Base-by-base conservation (phyloP, 2,797 vertebrate species). In the Cephalopachus bancanus region DNA sequence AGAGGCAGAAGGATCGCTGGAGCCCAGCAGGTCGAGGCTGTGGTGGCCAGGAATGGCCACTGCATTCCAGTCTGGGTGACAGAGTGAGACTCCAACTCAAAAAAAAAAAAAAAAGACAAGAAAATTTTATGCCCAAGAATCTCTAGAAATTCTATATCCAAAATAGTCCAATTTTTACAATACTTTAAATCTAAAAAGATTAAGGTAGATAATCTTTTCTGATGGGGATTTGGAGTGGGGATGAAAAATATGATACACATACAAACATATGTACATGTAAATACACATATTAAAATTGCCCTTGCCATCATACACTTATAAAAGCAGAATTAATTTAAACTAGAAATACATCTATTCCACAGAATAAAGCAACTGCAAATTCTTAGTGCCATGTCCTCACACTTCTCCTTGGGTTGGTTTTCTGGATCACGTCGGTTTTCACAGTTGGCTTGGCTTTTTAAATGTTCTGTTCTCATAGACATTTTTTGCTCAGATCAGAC, bases 401-500 rank as follows among this genome's bases (percentile, higher is more conserved):
- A 93, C 49, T 91, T 24, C 16, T 92, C n/a, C 75, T 89, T 64
- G 49, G n/a, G 28, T 75, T 93, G 57, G 5, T 49, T 90, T 64
- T 74, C 79, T 89, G 64, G 9, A 20, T 91, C 17, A 94, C 30
- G 0, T 20, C 64, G 83, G 59, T 33, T 91, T 94, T 89, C 74
- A 83, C 22, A 51, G 7, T 84, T 84, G 24, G 30, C 84, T 89
- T 67, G 74, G 89, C 59, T 97, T 83, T 96, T 59, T 91, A 81
- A 96, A 75, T 76, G 71, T 89, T 51, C 80, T 95, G n/a, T 86
- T 86, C 65, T 92, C 76, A 30, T n/a, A 88, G 89, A 81, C 59
- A 91, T 93, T 81, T 79, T 97, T 96, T 96, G 79, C 90, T 91
- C 72, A 85, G 49, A 97, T 97, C 75, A 97, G 96, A 96, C 90